These are phyloP conservation scores for Lineus longissimus DNA, from an alignment of 1,140 invertebrate genomes.

Conservation along the genomic window DNA sequence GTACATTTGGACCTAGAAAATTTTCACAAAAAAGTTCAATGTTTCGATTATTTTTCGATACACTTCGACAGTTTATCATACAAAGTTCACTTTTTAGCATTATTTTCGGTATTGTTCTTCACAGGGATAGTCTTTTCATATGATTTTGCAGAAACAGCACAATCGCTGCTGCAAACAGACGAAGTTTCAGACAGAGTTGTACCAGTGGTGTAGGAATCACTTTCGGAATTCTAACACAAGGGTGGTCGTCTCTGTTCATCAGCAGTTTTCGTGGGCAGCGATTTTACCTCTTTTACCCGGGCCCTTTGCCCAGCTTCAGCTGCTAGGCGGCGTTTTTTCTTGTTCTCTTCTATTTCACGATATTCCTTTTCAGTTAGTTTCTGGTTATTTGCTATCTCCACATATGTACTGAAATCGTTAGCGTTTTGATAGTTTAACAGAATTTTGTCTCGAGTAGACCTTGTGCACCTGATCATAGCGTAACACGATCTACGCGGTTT, in stretches of 20 bases:
- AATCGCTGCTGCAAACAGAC: background rate
- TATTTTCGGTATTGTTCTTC: too few species aligned
- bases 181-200: background rate
- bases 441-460: background rate
- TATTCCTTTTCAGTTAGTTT: background rate
- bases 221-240: background rate
- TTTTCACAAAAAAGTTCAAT: background rate
- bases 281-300: too few species aligned
- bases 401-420: background rate
- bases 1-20: background rate
- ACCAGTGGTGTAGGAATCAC: background rate
- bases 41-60: background rate
- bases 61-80: background rate
- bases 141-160: background rate
- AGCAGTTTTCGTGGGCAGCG: too few species aligned
- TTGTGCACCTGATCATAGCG: background rate
- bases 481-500: background rate
- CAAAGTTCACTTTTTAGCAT: background rate
- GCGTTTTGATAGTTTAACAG: background rate
- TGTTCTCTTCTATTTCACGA: background rate
- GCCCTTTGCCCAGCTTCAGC: background rate
- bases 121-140: background rate
- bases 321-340: slow-evolving; percentile 1
- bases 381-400: background rate
- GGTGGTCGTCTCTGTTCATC: background rate